These are phyloP conservation scores for Nomia melanderi DNA, from an alignment of 1,140 invertebrate genomes.

Conservation along the genomic window DNA sequence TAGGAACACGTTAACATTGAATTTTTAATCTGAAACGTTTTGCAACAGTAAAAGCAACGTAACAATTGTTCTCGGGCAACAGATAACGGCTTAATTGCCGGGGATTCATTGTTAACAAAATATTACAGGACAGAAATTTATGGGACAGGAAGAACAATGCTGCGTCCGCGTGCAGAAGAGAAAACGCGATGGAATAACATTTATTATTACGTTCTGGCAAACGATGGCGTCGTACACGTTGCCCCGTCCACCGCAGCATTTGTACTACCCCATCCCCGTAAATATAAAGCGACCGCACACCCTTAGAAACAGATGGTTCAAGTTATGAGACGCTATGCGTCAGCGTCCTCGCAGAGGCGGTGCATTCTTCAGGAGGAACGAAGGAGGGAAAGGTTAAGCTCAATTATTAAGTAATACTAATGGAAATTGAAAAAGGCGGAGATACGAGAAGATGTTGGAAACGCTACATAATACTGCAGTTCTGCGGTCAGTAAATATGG, in stretches of 20 bases:
- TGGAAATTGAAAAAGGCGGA: background rate
- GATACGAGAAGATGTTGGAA: too few relatives aligned
- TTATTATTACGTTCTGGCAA: constrained; percentile 11
- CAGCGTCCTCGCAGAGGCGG: background rate
- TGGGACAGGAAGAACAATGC: background rate
- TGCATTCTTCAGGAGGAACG: background rate
- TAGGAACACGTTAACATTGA: too few relatives aligned
- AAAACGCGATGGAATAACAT: background rate
- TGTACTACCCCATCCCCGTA: constrained; percentile 12
- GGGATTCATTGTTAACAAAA: background rate
- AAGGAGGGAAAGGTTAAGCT: background rate
- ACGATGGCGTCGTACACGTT: constrained; percentile 22
- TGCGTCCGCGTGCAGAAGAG: background rate
- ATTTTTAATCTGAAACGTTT: too few relatives aligned
- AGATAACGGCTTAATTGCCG: background rate
- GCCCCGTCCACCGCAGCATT: constrained; percentile 8
- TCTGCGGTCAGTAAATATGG: too few relatives aligned
- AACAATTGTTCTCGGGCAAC: too few relatives aligned
- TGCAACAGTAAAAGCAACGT: too few relatives aligned
- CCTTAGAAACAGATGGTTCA: constrained; percentile 15
- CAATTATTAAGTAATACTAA: background rate
- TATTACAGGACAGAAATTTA: background rate
- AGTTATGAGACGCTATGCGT: constrained; percentile 7
- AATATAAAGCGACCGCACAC: constrained; percentile 19
- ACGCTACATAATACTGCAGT: too few relatives aligned